phyloP scores from a whole-genome alignment of 2,113 vertebrate species.

The Halichoeres trimaculatus region DNA sequence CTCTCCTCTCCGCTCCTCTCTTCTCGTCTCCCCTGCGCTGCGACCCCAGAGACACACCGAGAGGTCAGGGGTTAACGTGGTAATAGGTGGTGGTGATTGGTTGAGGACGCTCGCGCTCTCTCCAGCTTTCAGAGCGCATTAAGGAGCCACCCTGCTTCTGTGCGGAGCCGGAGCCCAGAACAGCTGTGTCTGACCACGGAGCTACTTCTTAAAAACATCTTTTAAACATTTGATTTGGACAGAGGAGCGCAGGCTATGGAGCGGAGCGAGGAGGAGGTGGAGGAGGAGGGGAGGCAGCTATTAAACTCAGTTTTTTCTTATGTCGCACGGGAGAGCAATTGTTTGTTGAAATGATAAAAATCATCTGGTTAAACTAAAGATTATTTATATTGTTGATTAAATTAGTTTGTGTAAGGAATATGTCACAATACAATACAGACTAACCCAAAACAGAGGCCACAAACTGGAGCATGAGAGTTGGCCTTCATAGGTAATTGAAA shows the following conservation, averaged over 20 bases:
- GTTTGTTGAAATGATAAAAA: slow-evolving; percentile 64
- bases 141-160: slow-evolving; percentile 71
- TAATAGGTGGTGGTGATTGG: slow-evolving; percentile 84
- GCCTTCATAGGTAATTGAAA: slow-evolving; percentile 53
- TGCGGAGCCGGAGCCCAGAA: slow-evolving; percentile 58
- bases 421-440: slow-evolving; percentile 37
- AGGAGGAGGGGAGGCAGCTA: slow-evolving; percentile 6
- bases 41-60: slow-evolving; percentile 65
- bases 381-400: slow-evolving; percentile 57
- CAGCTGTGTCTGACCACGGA: slow-evolving; percentile 79
- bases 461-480: slow-evolving; percentile 14
- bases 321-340: slow-evolving; percentile 38
- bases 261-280: slow-evolving; percentile 26
- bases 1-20: slow-evolving; percentile 24
- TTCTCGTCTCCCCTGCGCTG: slow-evolving; percentile 14
- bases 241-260: slow-evolving; percentile 54
- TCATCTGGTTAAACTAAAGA: slow-evolving; percentile 47
- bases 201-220: slow-evolving; percentile 78
- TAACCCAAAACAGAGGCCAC: slow-evolving; percentile 39
- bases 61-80: slow-evolving; percentile 81
- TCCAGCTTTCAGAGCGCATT: slow-evolving; percentile 68
- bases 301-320: slow-evolving; percentile 47
- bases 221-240: slow-evolving; percentile 81
- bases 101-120: slow-evolving; percentile 73
- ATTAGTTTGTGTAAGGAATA: slow-evolving; percentile 48